Evolutionary conservation across 1,140 invertebrate genomes (phyloP), one percentile per base, ranked within the genome.

Genomic region (Cephus cinctus): DNA sequence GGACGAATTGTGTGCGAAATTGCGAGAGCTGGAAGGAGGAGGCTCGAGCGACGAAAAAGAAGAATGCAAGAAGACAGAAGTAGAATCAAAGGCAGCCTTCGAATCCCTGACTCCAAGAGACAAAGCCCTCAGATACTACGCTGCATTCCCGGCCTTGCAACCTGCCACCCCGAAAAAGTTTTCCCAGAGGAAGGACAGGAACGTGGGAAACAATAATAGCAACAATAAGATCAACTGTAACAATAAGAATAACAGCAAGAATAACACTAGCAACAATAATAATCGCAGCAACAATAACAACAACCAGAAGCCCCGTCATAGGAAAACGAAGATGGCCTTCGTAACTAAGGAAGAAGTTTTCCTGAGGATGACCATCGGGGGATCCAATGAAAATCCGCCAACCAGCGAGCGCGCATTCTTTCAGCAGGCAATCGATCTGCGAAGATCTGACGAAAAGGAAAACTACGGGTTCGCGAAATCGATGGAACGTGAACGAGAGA

Each of bases 111-210:
- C 73, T 48, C 67, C 71, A 42, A 65, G 57, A 18, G 74, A 73
- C 39, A 69, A 59, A 52, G 71, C 73, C 59, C 63, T 71, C 30
- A 63, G 71, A 65, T 75, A 75, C 30, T 75, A 74, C 58, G 70
- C 72, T 50, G 74, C 71, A 50, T 76, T 76, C 56, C 73, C 74
- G 52, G 71, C 73, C 34, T 60, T 76, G 53, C 71, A 71, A 52
- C 62, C 70, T 47, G 57, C 67, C 34, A 69, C 61, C 46, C 64
- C 69, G 8, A 71, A 71, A 41, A 73, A 73, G 47, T 63, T 61
- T 54, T 50, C 53, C 39, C 54, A 59, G 36, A 57, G 44, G 32
- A 73, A 68, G 48, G 61, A 69, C 44, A 59, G 23, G 34, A 68
- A 59, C 47, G 62, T 59, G 47, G 59, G 52, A 41, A 63, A 58